Evolutionary conservation across 2,888 invertebrate species (phyloP).

Genomic region (Phoronis australis): DNA sequence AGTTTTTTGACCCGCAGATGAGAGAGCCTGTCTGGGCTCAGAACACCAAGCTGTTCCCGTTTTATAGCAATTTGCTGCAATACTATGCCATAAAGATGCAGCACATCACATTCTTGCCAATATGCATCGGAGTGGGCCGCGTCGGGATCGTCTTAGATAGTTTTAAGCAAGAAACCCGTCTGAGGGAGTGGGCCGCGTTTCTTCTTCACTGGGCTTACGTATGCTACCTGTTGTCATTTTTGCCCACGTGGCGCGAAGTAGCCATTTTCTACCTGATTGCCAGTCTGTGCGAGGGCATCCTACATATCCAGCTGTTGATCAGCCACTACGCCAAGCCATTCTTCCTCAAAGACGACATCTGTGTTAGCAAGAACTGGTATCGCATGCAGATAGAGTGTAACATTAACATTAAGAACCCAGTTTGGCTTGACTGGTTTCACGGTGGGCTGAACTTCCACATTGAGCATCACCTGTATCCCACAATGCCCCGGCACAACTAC

Average conservation of each 20-base stretch:
- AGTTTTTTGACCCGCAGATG: constrained; percentile 12
- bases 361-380: constrained; percentile 3
- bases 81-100: constrained; percentile 5
- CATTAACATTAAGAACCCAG: constrained; percentile 13
- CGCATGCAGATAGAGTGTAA: constrained; percentile 10
- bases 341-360: constrained; percentile 1
- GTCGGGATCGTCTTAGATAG: constrained; percentile 6
- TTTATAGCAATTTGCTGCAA: constrained; percentile 4
- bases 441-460: constrained; percentile 13
- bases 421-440: constrained; percentile 14
- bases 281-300: constrained; percentile 6
- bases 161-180: constrained; percentile 1
- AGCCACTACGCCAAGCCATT: constrained; percentile 11
- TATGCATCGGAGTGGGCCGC: constrained; percentile 8
- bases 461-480: constrained; percentile 13
- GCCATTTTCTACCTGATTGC: constrained; percentile 8
- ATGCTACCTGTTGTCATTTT: constrained; percentile 3
- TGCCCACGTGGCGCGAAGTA: constrained; percentile 5
- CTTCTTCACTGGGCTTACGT: constrained; percentile 10
- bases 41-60: constrained; percentile 10
- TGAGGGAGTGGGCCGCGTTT: constrained; percentile 5
- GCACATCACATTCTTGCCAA: constrained; percentile 11
- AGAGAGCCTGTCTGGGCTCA: constrained; percentile 10
- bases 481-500: constrained; percentile 10
- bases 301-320: constrained; percentile 11